Evolutionary conservation across 2,797 vertebrate genomes (phyloP).

Genomic region (Rhyacichthys aspro): DNA sequence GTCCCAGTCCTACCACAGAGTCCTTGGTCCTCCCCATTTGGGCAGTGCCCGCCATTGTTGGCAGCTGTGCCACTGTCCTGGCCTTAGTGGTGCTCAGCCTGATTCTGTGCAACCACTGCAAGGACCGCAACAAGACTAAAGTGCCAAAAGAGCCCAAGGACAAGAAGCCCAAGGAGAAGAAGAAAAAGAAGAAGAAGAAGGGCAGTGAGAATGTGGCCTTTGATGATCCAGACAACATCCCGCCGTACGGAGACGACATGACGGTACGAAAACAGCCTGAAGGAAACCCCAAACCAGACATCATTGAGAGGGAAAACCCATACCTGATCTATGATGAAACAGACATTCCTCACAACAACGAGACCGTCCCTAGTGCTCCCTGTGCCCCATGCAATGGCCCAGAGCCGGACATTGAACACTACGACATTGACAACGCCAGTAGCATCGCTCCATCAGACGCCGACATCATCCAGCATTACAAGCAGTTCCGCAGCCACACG

Average conservation of each 20-base stretch:
- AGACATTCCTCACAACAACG: slow-evolving; percentile 85
- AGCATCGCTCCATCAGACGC: slow-evolving; percentile 97
- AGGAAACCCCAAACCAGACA: slow-evolving; percentile 96
- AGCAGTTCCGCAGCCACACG: slow-evolving; percentile 95
- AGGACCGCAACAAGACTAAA: slow-evolving; percentile 83
- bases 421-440: slow-evolving; percentile 98
- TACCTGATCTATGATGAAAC: slow-evolving; percentile 98
- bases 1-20: slow-evolving; percentile 66
- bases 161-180: slow-evolving; percentile 94
- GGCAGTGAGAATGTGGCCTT: slow-evolving; percentile 97
- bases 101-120: slow-evolving; percentile 95
- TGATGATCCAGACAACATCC: slow-evolving; percentile 94
- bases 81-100: slow-evolving; percentile 93
- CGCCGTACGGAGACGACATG: slow-evolving; percentile 94
- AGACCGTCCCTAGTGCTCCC: slow-evolving; percentile 92
- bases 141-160: slow-evolving; percentile 85
- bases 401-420: slow-evolving; percentile 93
- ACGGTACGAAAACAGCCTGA: slow-evolving; percentile 95
- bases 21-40: slow-evolving; percentile 90
- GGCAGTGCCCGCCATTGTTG: slow-evolving; percentile 96
- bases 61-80: slow-evolving; percentile 90
- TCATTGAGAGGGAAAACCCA: slow-evolving; percentile 96
- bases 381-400: slow-evolving; percentile 86
- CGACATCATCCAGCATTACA: slow-evolving; percentile 97
- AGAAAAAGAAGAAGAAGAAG: slow-evolving; percentile 96